These are phyloP conservation scores for Hydropotes inermis DNA, from an alignment of 2,113 vertebrate species.

Conservation along the genomic window DNA sequence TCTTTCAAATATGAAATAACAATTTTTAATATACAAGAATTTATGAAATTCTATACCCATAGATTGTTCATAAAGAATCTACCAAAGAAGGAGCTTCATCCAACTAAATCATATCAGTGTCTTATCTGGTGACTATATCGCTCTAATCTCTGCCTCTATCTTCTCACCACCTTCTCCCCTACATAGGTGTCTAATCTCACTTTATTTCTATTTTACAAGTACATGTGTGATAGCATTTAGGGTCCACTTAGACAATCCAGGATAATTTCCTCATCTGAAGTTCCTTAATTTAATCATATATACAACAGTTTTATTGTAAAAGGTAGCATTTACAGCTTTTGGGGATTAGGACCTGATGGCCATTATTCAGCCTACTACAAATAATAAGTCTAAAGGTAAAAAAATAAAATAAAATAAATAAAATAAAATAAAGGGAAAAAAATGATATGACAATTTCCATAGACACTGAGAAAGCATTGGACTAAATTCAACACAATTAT, in stretches of 20 bases:
- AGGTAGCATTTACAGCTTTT: neutral
- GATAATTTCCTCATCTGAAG: neutral
- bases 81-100: neutral
- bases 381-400: neutral
- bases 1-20: neutral
- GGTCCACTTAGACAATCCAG: neutral
- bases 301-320: neutral
- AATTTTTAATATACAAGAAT: neutral
- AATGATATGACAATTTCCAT: neutral
- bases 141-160: neutral
- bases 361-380: neutral
- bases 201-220: neutral
- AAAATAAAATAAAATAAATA: too few relatives aligned
- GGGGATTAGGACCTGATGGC: neutral
- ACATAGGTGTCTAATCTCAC: neutral
- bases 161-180: neutral
- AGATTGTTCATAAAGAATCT: neutral
- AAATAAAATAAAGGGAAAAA: too few relatives aligned
- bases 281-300: neutral
- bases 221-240: neutral
- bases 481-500: neutral
- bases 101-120: neutral
- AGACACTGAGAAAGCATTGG: neutral
- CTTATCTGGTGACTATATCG: neutral
- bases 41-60: neutral